Percentiles rank a stretch among this genome's conserved stretches.
phyloP scores from a whole-genome alignment of 2,888 invertebrate genomes.

The Nomada fabriciana region DNA sequence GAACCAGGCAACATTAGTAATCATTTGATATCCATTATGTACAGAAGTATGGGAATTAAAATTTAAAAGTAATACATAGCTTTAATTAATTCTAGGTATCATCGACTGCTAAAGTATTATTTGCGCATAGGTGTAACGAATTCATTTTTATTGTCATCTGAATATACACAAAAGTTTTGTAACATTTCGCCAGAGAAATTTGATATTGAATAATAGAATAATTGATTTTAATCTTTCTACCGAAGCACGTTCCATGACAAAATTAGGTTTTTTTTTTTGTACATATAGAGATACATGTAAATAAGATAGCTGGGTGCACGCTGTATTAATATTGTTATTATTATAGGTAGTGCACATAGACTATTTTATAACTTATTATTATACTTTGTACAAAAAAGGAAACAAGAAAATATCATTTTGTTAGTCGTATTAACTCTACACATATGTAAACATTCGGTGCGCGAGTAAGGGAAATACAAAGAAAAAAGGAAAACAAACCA shows the following conservation, averaged over 20 bases:
- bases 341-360: conserved; percentile 34
- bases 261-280: conserved; percentile 33
- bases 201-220: conserved; percentile 35
- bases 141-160: conserved; percentile 26
- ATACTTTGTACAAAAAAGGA: conserved; percentile 42
- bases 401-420: conserved; percentile 17
- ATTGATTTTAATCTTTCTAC: conserved; percentile 42
- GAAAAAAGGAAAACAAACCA: conserved; percentile 1
- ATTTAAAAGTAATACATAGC: conserved; percentile 34
- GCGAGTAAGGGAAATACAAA: conserved; percentile 37
- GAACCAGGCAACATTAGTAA: conserved; percentile 59
- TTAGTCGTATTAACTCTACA: conserved; percentile 23
- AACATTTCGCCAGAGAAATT: conserved; percentile 27
- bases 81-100: conserved; percentile 52
- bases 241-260: conserved; percentile 60
- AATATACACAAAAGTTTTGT: conserved; percentile 34
- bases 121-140: conserved; percentile 31
- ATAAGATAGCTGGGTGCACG: conserved; percentile 34
- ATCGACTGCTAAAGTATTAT: conserved; percentile 59
- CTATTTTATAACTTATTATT: conserved; percentile 63
- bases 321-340: conserved; percentile 43
- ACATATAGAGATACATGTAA: conserved; percentile 46
- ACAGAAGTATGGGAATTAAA: conserved; percentile 29
- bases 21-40: conserved; percentile 24
- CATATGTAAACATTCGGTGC: conserved; percentile 17